A percentile compares a stretch with the other conserved stretches of the same genome.
Conservation (phyloP, 2,113 vertebrate genomes). For the Triplophysa dalaica region DNA sequence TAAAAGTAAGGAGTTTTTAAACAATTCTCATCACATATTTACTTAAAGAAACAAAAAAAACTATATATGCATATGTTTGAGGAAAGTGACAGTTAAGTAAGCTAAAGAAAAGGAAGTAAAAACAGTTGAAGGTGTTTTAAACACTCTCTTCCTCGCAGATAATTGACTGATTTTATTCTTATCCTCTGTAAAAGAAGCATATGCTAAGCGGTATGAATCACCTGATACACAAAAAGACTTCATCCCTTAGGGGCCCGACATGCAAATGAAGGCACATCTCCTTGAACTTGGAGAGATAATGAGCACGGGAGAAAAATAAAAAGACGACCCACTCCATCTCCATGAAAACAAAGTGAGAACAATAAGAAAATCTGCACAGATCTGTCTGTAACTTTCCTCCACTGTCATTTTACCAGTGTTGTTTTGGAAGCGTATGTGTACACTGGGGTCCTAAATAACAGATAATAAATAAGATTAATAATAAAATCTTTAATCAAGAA, state of each 20-base stretch:
- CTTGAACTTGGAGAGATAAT: constrained; percentile 69
- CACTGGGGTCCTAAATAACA: not conserved
- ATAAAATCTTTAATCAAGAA: not conserved
- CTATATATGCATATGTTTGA: not conserved
- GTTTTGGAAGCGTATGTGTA: not conserved
- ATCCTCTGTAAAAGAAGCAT: constrained; percentile 59
- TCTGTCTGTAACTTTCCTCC: not conserved
- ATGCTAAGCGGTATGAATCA: constrained; percentile 65
- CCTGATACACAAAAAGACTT: constrained; percentile 56
- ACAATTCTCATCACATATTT: not conserved
- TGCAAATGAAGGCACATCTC: constrained; percentile 70
- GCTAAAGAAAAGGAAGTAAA: not conserved
- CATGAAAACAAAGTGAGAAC: constrained; percentile 29
- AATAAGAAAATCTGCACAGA: not conserved
- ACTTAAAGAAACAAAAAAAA: not conserved
- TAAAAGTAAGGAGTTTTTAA: no score
- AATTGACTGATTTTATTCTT: constrained; percentile 72
- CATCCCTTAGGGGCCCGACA: constrained; percentile 56
- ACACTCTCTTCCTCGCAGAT: constrained; percentile 26
- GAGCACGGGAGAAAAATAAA: constrained; percentile 57
- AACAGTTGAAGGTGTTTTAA: constrained; percentile 2
- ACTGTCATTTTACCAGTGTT: not conserved
- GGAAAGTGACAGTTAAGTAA: not conserved
- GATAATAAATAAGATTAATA: not conserved
- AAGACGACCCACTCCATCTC: constrained; percentile 53